A percentile compares a stretch with the other conserved stretches of the same genome.
phyloP scores from a whole-genome alignment of 2,888 invertebrate genomes.

The Lucinisca nassula region DNA sequence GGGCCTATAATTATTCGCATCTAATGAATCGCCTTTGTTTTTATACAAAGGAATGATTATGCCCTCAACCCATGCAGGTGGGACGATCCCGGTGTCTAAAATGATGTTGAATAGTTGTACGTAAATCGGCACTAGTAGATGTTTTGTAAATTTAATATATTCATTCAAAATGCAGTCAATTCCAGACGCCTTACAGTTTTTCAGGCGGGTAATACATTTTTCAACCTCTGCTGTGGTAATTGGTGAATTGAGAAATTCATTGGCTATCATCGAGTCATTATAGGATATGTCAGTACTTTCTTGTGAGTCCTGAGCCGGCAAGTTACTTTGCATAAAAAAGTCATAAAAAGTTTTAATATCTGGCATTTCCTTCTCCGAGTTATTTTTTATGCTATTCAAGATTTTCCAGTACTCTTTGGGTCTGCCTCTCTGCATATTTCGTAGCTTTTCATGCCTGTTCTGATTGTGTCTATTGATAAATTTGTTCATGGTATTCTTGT shows the following conservation, averaged over 20 bases:
- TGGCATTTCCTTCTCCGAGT: not conserved
- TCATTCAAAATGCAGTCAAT: not conserved
- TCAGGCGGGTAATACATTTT: not conserved
- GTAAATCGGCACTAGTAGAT: not conserved
- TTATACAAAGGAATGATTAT: slow-evolving; percentile 3
- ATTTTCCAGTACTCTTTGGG: not conserved
- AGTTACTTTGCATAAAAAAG: not conserved
- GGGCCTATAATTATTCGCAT: too few relatives aligned
- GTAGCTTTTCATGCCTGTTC: not conserved
- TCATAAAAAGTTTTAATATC: not conserved
- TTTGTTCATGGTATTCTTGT: not conserved
- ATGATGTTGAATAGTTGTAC: not conserved
- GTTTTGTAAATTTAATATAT: not conserved
- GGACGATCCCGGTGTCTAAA: not conserved
- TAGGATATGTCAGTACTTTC: not conserved
- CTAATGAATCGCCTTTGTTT: not conserved
- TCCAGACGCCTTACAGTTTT: not conserved
- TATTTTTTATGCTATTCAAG: not conserved
- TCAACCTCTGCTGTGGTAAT: not conserved
- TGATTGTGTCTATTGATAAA: not conserved
- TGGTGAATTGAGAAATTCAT: not conserved
- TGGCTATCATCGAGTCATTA: not conserved
- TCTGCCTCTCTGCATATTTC: not conserved
- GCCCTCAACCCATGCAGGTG: not conserved
- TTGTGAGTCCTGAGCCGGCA: not conserved